These are phyloP conservation scores for Stenchaetothrips biformis DNA, from an alignment of 2,888 invertebrate genomes.

Conservation along the genomic window DNA sequence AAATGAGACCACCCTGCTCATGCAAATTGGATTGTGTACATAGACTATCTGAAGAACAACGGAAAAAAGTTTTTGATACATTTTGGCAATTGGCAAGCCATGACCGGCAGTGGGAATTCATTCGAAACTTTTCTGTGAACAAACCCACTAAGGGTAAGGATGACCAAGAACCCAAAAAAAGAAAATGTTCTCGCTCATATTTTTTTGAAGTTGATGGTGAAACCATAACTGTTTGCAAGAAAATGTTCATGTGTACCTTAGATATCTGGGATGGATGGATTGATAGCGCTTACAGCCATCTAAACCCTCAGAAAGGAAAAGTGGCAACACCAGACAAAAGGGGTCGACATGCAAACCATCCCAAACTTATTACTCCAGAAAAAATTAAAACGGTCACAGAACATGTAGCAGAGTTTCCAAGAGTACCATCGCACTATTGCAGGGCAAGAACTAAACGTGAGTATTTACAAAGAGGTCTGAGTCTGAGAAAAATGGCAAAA, in stretches of 20 bases:
- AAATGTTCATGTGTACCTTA: background rate
- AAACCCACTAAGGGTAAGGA: background rate
- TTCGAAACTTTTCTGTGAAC: background rate
- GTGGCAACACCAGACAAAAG: background rate
- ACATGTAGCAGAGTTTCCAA: background rate
- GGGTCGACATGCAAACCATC: background rate
- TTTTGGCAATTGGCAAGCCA: background rate
- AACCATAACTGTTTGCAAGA: background rate
- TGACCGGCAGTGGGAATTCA: background rate
- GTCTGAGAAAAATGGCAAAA: background rate
- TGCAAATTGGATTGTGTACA: background rate
- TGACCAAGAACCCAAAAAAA: background rate
- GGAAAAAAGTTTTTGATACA: background rate
- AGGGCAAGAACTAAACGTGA: background rate
- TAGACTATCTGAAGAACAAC: background rate
- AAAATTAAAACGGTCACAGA: background rate
- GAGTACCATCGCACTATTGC: background rate
- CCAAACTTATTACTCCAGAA: background rate
- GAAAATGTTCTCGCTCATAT: background rate
- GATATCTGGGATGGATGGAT: background rate
- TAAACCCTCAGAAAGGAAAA: background rate
- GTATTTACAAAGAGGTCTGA: background rate
- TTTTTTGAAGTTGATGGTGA: background rate
- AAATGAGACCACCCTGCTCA: background rate
- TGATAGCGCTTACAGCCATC: background rate